A percentile compares a stretch with the other conserved stretches of the same genome.
Conservation (phyloP, 1,140 invertebrate genomes). For the Pomacea maculata region DNA sequence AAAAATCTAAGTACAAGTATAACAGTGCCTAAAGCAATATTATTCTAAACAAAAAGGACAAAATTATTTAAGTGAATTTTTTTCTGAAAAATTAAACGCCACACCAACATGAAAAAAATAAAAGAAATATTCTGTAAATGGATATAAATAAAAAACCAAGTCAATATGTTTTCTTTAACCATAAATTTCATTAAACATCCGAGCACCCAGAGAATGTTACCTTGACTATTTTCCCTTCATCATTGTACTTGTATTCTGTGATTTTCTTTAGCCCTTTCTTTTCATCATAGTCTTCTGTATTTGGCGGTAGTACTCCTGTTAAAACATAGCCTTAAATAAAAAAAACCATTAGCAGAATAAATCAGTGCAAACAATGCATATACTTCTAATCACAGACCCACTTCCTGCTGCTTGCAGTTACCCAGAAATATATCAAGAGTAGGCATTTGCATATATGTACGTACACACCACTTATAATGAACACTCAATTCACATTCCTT, state of each 20-base stretch:
- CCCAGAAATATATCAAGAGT: background rate
- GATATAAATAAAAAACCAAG: no score
- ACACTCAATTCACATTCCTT: no score
- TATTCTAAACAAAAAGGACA: no score
- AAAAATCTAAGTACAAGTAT: no score
- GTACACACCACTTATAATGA: background rate
- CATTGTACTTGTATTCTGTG: constrained; percentile 91
- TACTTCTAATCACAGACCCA: background rate
- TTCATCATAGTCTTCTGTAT: constrained; percentile 85
- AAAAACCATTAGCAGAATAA: no score
- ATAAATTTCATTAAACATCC: background rate
- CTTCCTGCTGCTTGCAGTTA: background rate
- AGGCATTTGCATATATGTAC: background rate
- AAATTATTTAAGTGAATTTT: no score
- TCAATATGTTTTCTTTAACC: no score
- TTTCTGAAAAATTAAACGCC: no score
- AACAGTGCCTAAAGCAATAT: no score
- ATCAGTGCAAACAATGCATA: constrained; percentile 6
- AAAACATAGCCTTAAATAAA: no score
- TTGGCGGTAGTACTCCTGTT: constrained; percentile 76
- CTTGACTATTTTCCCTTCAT: constrained; percentile 84
- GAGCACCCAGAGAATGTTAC: constrained; percentile 31
- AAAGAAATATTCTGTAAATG: no score
- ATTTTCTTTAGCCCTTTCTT: constrained; percentile 82
- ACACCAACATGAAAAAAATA: no score